Conservation (phyloP, 2,888 invertebrate species). For the Nemotelus nigrinus region DNA sequence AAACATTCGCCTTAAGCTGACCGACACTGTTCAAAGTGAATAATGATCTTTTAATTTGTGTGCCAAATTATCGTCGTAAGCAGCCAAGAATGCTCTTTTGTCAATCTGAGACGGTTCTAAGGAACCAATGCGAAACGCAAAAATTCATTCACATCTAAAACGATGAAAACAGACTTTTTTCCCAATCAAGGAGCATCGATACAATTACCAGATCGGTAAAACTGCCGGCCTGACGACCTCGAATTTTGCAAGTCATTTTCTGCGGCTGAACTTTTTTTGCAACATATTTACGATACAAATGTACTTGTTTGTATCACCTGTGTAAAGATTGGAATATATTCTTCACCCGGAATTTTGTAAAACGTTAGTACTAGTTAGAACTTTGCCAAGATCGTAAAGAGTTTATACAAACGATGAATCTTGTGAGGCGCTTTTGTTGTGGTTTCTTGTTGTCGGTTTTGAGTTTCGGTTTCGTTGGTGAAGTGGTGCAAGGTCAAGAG, state of each 20-base stretch:
- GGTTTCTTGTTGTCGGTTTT: constrained; percentile 1
- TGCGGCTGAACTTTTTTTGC: neutral
- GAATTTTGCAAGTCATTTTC: constrained; percentile 31
- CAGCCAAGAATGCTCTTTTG: no score
- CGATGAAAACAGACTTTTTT: neutral
- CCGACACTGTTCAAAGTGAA: no score
- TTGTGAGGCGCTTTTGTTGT: neutral
- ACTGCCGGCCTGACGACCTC: constrained; percentile 10
- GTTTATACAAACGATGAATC: neutral
- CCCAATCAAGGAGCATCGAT: neutral
- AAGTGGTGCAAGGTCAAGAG: constrained; percentile 20
- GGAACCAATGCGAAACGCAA: neutral
- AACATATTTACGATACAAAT: neutral
- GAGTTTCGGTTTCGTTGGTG: neutral
- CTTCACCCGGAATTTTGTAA: neutral
- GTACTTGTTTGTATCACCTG: neutral
- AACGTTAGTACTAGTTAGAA: constrained; percentile 14
- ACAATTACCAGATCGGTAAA: constrained; percentile 15
- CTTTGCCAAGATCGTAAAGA: neutral
- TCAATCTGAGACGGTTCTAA: neutral
- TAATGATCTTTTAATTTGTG: no score
- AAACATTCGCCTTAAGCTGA: no score
- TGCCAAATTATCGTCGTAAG: no score
- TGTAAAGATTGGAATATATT: constrained; percentile 5
- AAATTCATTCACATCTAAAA: constrained; percentile 3